A percentile compares a stretch with the other conserved stretches of the same genome.
phyloP scores from a whole-genome alignment of 1,140 invertebrate genomes.

The Drosophila lacteicornis region DNA sequence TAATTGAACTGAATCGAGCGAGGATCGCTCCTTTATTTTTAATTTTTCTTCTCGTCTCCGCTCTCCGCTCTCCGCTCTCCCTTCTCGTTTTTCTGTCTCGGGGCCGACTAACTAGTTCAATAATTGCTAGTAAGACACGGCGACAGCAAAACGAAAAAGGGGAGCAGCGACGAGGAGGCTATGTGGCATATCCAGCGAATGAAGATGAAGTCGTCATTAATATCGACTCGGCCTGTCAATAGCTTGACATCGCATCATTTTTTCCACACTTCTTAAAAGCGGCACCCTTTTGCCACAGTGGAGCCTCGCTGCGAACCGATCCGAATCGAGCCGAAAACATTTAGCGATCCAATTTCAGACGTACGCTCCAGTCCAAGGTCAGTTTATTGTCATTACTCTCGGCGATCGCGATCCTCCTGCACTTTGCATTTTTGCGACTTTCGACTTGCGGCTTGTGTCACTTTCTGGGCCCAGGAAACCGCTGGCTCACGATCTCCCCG shows the following conservation, averaged over 20 bases:
- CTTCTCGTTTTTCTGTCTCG: conserved; percentile 5
- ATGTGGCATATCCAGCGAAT: conserved; percentile 49
- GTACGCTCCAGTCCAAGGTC: conserved; percentile 65
- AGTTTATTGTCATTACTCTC: conserved; percentile 22
- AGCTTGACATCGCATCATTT: conserved; percentile 81
- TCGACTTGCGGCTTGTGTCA: conserved; percentile 22
- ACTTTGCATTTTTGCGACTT: conserved; percentile 36
- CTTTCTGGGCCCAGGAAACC: not conserved
- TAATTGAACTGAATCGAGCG: conserved; percentile 30
- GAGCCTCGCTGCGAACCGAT: conserved; percentile 11
- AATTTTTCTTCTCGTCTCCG: not conserved
- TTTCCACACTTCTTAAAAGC: conserved; percentile 48
- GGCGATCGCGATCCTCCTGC: conserved; percentile 4
- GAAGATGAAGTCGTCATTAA: conserved; percentile 81
- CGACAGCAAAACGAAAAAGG: conserved; percentile 47
- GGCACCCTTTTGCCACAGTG: conserved; percentile 39
- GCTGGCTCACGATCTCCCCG: conserved; percentile 11
- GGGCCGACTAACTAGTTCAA: conserved; percentile 66
- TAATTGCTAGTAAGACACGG: conserved; percentile 74
- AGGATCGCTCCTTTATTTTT: conserved; percentile 6
- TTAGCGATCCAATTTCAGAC: conserved; percentile 55
- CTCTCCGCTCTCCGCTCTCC: not conserved
- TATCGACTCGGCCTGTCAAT: conserved; percentile 80
- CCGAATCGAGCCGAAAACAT: conserved; percentile 19
- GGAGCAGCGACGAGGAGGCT: not conserved